phyloP scores from a whole-genome alignment of 2,888 invertebrate species.

The Phaonia tiefii region DNA sequence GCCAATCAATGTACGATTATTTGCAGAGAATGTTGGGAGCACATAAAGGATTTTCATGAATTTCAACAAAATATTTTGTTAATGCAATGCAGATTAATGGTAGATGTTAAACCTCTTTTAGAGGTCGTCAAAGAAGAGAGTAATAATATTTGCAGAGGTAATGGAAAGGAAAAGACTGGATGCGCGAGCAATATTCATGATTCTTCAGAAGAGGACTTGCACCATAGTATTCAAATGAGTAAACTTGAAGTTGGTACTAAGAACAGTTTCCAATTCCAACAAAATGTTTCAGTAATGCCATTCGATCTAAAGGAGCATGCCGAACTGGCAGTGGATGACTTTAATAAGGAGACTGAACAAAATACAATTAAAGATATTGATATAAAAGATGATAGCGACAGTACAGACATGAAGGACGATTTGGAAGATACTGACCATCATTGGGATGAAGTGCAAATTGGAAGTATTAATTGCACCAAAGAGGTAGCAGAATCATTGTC shows the following conservation, averaged over 20 bases:
- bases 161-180: conserved; percentile 3
- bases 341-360: no score
- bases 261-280: no score
- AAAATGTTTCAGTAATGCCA: no score
- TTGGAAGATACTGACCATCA: conserved; percentile 6
- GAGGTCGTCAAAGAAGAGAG: conserved; percentile 7
- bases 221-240: no score
- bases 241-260: no score
- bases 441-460: background rate
- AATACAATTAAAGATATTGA: background rate
- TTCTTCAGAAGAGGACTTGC: conserved; percentile 1
- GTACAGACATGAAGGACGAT: conserved; percentile 31
- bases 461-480: no score
- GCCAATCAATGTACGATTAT: conserved; percentile 15
- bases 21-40: conserved; percentile 36
- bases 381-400: conserved; percentile 23
- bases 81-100: background rate
- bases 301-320: no score
- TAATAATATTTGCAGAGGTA: background rate
- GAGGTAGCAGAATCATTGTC: no score
- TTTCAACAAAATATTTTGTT: conserved; percentile 42
- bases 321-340: no score
- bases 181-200: background rate
- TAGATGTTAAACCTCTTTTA: conserved; percentile 14
- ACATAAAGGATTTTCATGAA: conserved; percentile 39